phyloP scores from a whole-genome alignment of 2,113 vertebrate species.

The Phylloscopus whistleri region DNA sequence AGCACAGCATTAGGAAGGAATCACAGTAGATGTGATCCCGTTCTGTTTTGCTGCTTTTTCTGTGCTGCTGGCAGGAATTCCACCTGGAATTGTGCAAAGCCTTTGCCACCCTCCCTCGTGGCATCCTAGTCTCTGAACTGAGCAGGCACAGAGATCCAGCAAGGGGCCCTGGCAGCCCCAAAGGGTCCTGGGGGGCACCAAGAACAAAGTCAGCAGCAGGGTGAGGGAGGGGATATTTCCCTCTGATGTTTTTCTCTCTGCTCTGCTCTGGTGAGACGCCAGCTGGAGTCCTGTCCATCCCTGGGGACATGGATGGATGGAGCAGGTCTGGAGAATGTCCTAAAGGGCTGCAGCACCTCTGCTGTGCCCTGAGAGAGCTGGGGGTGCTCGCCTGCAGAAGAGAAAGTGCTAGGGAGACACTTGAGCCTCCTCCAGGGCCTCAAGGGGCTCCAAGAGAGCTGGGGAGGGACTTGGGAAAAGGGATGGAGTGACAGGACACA shows the following conservation, averaged over 20 bases:
- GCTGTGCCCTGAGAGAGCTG: neutral
- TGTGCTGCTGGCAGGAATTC: neutral
- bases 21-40: accelerated
- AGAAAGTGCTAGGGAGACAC: accelerated
- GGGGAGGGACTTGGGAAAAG: neutral
- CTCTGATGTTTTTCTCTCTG: neutral
- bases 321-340: neutral
- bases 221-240: neutral
- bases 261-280: neutral
- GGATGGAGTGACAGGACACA: neutral
- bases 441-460: neutral
- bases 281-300: neutral
- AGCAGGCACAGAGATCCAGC: neutral
- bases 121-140: neutral
- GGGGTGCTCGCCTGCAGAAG: accelerated
- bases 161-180: neutral
- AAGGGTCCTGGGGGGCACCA: accelerated
- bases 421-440: accelerated
- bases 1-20: neutral
- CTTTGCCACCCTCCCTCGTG: neutral
- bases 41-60: neutral
- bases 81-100: too few relatives aligned
- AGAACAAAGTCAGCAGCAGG: neutral
- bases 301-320: neutral
- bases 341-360: neutral